Evolutionary conservation across 2,797 vertebrate species (phyloP), one percentile per base, ranked within the genome.

Genomic region (Bovichtus diacanthus): DNA sequence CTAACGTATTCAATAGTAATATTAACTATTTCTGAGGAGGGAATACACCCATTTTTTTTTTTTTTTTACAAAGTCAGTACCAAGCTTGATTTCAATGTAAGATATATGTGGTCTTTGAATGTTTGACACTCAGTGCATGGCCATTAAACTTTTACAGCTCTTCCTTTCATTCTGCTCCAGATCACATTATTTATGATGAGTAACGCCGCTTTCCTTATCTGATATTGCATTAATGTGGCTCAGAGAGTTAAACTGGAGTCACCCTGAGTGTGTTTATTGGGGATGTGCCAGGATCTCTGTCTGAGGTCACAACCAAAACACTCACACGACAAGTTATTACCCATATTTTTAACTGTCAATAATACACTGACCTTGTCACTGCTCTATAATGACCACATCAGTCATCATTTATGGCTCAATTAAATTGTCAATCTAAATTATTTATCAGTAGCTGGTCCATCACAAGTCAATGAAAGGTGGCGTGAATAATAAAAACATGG

Each of bases 361-460:
- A 87, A 58, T 80, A 29, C 53, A 27, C 73, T 77, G 87, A 93
- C 89, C 88, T 90, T 85, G 87, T 85, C 83, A 29, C 54, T 62
- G 51, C 25, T 39, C 53, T 74, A 81, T 81, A 39, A 56, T 47
- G 74, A 82, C 64, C 77, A 70, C 77, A 90, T 91, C 81, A 79
- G 43, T 92, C 87, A 85, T 55, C 67, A 50, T 88, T 90, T 82
- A 88, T 72, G 34, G 69, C 74, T 83, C 86, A 86, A 76, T 92
- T 83, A 87, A 91, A 83, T 76, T 76, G 81, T 27, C 80, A 66
- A 76, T 80, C 41, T 62, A 66, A 70, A 86, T 90, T 56, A 85
- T 87, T 83, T 77, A 74, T 86, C 68, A 79, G 78, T 85, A 81
- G 64, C 49, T 74, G 59, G 47, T 67, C 27, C 63, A 34, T 71